These are phyloP conservation scores for Paradisaea rubra DNA, from an alignment of 2,113 vertebrate genomes.

Conservation along the genomic window DNA sequence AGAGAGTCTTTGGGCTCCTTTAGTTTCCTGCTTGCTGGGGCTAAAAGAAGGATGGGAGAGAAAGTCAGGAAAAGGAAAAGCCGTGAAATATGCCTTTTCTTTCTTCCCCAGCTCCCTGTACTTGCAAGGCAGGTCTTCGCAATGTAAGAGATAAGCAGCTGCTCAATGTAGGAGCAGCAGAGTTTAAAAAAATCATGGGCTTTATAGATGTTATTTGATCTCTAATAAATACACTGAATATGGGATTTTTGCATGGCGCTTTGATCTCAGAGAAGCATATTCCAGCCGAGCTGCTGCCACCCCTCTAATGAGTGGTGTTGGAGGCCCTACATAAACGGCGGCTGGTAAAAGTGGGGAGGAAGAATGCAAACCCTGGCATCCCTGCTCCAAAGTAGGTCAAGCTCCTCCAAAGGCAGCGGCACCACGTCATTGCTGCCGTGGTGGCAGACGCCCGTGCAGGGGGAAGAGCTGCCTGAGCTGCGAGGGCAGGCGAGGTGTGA, in stretches of 20 bases:
- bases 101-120: neutral
- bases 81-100: neutral
- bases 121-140: neutral
- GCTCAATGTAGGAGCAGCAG: neutral
- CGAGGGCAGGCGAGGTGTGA: neutral
- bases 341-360: neutral
- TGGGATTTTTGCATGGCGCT: constrained; percentile 7
- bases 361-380: neutral
- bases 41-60: neutral
- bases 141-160: neutral
- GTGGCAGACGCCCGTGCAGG: neutral
- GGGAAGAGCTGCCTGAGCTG: neutral
- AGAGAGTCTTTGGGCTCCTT: neutral
- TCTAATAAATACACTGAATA: constrained; percentile 26
- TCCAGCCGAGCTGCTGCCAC: constrained; percentile 1
- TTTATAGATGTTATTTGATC: constrained; percentile 39
- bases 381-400: constrained; percentile 21
- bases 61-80: neutral
- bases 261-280: constrained; percentile 3
- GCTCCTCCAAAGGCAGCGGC: neutral
- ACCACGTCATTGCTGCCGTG: fast-evolving
- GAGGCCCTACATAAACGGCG: neutral
- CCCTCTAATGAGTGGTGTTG: constrained; percentile 26
- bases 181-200: neutral
- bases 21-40: neutral